phyloP scores from a whole-genome alignment of 2,113 vertebrate species.

The Salvator merianae region DNA sequence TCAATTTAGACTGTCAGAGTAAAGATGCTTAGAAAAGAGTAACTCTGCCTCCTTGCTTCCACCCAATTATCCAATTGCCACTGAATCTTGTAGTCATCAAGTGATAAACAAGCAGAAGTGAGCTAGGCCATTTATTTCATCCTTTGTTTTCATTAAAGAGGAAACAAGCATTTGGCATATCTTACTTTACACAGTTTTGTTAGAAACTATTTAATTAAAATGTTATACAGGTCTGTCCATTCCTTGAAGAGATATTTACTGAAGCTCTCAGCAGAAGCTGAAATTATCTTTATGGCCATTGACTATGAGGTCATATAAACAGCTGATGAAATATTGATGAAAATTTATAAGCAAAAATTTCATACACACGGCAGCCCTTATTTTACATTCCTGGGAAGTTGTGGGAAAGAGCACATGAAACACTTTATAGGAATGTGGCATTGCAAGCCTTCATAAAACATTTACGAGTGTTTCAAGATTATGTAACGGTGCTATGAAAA shows the following conservation, averaged over 20 bases:
- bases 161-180: background rate
- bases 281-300: background rate
- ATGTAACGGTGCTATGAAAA: constrained; percentile 32
- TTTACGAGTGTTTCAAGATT: constrained; percentile 41
- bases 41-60: background rate
- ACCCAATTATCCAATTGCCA: too few relatives aligned
- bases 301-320: background rate
- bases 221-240: background rate
- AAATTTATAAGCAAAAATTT: constrained; percentile 24
- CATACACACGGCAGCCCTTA: background rate
- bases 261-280: background rate
- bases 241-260: constrained; percentile 16
- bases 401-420: constrained; percentile 36
- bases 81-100: background rate
- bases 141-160: background rate
- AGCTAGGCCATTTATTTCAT: background rate
- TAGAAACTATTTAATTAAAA: constrained; percentile 20
- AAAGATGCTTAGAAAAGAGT: background rate
- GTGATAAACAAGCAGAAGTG: background rate
- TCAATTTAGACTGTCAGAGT: background rate
- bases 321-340: constrained; percentile 26
- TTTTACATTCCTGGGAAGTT: constrained; percentile 49
- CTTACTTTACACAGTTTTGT: background rate
- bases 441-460: constrained; percentile 52
- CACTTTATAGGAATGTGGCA: constrained; percentile 24